Evolutionary conservation across 2,888 invertebrate species (phyloP), one percentile per base, ranked within the genome.

Genomic region (Aricia artaxerxes): DNA sequence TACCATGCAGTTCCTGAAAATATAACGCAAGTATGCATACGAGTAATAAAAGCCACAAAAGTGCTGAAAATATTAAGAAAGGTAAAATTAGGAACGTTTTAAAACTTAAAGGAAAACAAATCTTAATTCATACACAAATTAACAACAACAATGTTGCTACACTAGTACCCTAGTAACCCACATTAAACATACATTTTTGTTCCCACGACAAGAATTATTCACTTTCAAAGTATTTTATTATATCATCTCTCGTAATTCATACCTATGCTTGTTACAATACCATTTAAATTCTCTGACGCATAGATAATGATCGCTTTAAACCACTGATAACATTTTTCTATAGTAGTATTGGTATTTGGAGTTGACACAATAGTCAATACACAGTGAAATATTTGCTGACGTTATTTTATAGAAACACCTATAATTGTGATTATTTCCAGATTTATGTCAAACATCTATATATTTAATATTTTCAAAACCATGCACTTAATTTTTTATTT

Each of bases 151-250:
- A 73, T 35, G 60, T 60, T 73, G 73, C 57, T 44, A 79, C 77
- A 72, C 77, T 73, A 77, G 73, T 77, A 69, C 44, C 77, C 79
- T 35, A 77, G 53, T 81, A 78, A 81, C 82, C 82, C 78, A 81
- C 77, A 80, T 81, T 78, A 78, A 78, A 73, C 78, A 77, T 69
- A 79, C 53, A 78, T 78, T 79, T 80, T 82, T 79, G 80, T 82
- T 81, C 81, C 79, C 82, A 82, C 82, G 80, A 77, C 75, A 75
- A 57, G 78, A 75, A 49, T 53, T 60, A 80, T 80, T 79, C 80
- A 80, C 77, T 80, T 80, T 77, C 53, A 82, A 81, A 73, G 79
- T 75, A 79, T 80, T 72, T 79, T 80, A 82, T 82, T 82, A 82
- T 82, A 80, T 81, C 80, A 82, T 79, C 75, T 72, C 64, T 78